Percentiles rank a stretch among this genome's conserved stretches.
Conservation (phyloP, 1,140 invertebrate species). For the Lasaia peninsularis region DNA sequence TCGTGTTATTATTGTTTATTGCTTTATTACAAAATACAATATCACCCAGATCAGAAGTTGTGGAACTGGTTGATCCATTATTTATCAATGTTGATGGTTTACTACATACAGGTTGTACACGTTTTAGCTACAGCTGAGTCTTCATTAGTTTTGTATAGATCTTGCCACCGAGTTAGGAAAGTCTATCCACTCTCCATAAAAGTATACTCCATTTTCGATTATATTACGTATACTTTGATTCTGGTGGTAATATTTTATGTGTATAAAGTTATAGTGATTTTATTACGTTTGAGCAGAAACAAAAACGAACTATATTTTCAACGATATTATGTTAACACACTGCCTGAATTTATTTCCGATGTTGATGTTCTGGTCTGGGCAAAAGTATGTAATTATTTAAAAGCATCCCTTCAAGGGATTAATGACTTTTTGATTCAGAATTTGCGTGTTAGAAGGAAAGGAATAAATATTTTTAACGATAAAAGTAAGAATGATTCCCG, state of each 20-base stretch:
- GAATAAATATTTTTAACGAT: background rate
- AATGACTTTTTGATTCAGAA: background rate
- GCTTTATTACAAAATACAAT: background rate
- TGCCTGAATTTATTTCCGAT: background rate
- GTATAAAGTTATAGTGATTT: background rate
- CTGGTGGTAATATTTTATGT: background rate
- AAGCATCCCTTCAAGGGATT: background rate
- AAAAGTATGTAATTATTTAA: slow-evolving; percentile 13
- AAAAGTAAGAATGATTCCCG: background rate
- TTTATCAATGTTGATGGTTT: background rate
- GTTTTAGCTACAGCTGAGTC: background rate
- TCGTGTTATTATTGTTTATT: background rate
- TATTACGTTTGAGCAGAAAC: too few relatives aligned
- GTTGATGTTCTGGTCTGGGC: slow-evolving; percentile 7
- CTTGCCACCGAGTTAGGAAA: background rate
- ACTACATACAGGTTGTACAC: background rate
- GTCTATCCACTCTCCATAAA: background rate
- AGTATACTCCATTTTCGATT: background rate
- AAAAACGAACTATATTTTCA: background rate
- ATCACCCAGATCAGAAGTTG: background rate
- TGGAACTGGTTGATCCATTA: background rate
- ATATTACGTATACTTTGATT: background rate
- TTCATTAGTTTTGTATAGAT: background rate
- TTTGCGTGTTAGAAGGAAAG: background rate
- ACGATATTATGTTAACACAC: background rate